Conservation (phyloP, 2,797 vertebrate species). For the Oryzias dopingdopingensis region DNA sequence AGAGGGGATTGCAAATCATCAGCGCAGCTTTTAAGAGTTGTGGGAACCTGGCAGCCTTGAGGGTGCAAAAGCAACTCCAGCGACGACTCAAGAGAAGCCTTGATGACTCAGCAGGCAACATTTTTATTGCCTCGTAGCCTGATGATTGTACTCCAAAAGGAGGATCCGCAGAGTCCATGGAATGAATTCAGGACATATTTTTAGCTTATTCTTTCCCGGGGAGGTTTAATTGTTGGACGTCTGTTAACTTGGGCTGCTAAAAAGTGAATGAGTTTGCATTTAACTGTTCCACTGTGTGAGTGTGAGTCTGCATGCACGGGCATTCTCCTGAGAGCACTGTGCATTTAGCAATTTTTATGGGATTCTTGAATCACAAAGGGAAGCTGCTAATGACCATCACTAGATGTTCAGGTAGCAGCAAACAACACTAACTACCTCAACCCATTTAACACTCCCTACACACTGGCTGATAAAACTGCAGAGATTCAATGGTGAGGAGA, state of each 20-base stretch:
- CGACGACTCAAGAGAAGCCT: constrained; percentile 44
- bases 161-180: constrained; percentile 27
- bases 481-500: constrained; percentile 16
- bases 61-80: constrained; percentile 39
- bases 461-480: constrained; percentile 4
- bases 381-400: constrained; percentile 70
- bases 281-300: constrained; percentile 23
- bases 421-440: constrained; percentile 30
- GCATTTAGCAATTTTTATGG: constrained; percentile 74
- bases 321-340: constrained; percentile 45
- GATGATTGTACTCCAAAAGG: constrained; percentile 32
- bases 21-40: constrained; percentile 51
- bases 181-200: constrained; percentile 33
- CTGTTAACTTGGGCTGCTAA: constrained; percentile 26
- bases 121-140: constrained; percentile 26
- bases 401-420: constrained; percentile 48
- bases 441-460: constrained; percentile 11
- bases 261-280: constrained; percentile 45
- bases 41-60: constrained; percentile 56
- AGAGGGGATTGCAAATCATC: constrained; percentile 65
- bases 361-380: constrained; percentile 66
- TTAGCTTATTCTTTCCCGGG: constrained; percentile 39
- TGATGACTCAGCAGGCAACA: constrained; percentile 61
- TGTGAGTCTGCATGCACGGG: constrained; percentile 25
- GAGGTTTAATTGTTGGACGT: constrained; percentile 38